Evolutionary conservation across 2,113 vertebrate genomes (phyloP), one percentile per base, ranked within the genome.

Genomic region (Perccottus glenii): DNA sequence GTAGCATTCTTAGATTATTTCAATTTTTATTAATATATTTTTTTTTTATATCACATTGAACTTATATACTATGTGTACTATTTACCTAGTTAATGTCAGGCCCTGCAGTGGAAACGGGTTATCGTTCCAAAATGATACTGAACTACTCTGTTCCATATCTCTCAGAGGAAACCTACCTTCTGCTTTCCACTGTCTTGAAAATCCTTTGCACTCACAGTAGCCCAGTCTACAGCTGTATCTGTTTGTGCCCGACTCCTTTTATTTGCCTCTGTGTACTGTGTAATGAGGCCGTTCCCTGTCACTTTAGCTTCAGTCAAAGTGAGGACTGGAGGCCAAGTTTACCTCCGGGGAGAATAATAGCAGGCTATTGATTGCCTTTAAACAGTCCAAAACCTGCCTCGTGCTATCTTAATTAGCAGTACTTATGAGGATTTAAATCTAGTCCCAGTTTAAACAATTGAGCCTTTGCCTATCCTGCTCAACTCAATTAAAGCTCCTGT

Each of bases 331-430:
- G 84, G 88, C 84, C 86, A 83, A 80, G 77, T 87, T 88, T 87
- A 81, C 84, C 85, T 87, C 84, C 40, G 11, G 73, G 86, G 88
- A 83, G 80, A 87, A 82, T 87, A 74, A 90, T 75, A 73, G 77
- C 68, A 45, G 33, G 15, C 86, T 90, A 81, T 85, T 84, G 91
- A 89, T 91, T 87, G 67, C 73, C 79, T 90, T 73, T 88, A 91
- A 86, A 92, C 84, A 85, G 86, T 81, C 75, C 77, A 82, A 84
- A 85, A 86, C 81, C 86, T 91, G 85, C 83, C 81, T 83, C 66
- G 57, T 88, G 65, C 84, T 73, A 71, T 86, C 88, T 85, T 92
- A 82, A 93, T 93, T 92, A 92, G 87, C 79, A 74, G 80, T 87
- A 67, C 81, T 89, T 86, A 89, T 87, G 81, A 90, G 88, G 88